Percentiles rank a stretch among this genome's conserved stretches.
These are phyloP conservation scores for Calyptommatus sinebrachiatus DNA, from an alignment of 2,113 vertebrate genomes.

Conservation along the genomic window DNA sequence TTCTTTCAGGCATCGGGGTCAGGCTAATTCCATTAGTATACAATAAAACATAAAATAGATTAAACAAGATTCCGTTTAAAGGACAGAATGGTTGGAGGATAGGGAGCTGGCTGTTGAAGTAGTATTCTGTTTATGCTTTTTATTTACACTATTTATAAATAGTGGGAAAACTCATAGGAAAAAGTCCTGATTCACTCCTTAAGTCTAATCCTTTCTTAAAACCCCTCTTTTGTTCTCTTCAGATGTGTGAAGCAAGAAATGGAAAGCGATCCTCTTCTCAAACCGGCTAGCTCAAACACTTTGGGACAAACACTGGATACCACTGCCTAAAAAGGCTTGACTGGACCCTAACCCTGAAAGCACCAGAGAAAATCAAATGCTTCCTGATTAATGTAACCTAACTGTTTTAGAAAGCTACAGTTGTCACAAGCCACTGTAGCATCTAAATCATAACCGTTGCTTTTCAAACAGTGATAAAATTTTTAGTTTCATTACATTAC, in stretches of 20 bases:
- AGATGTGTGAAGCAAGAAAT: constrained; percentile 88
- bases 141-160: no score
- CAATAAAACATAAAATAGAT: no score
- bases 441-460: constrained; percentile 77
- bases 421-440: constrained; percentile 65
- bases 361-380: constrained; percentile 90
- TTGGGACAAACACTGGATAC: constrained; percentile 90
- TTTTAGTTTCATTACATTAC: constrained; percentile 76
- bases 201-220: not conserved
- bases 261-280: constrained; percentile 80
- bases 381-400: constrained; percentile 78
- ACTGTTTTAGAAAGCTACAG: constrained; percentile 71
- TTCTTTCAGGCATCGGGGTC: no score
- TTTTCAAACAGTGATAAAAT: constrained; percentile 74
- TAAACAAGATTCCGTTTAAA: no score
- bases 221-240: constrained; percentile 32
- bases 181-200: no score
- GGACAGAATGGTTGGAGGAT: no score
- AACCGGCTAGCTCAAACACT: constrained; percentile 86
- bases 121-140: no score
- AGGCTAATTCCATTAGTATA: no score
- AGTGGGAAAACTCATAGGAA: no score
- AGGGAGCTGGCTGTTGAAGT: no score
- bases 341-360: constrained; percentile 74
- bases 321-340: constrained; percentile 78